phyloP scores from a whole-genome alignment of 1,140 invertebrate species.

The Centruroides vittatus region DNA sequence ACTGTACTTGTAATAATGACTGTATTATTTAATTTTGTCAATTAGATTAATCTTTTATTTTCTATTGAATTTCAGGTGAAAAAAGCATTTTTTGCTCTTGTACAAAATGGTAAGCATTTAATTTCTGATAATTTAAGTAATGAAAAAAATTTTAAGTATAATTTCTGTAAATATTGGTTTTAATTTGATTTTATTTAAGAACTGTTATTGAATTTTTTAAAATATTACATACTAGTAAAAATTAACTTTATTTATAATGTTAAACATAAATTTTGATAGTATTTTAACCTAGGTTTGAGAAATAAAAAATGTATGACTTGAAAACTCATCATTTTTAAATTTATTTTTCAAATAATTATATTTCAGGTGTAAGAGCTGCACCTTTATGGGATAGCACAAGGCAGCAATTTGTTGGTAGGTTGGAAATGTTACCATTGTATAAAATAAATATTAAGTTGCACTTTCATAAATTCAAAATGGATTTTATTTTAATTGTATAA shows the following conservation, averaged over 20 bases:
- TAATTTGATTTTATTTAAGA: background rate
- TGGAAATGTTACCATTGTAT: no score
- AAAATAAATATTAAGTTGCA: background rate
- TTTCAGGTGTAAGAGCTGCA: slow-evolving; percentile 77
- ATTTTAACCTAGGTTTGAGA: no score
- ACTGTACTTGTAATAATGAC: no score
- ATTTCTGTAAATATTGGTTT: background rate
- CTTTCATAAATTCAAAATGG: no score
- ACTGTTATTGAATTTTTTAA: no score
- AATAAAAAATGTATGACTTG: no score
- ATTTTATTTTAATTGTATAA: no score
- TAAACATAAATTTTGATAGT: no score
- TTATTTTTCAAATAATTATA: slow-evolving; percentile 2
- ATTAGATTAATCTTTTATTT: no score
- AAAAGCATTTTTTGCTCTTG: slow-evolving; percentile 96
- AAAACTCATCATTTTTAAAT: background rate
- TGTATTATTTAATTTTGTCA: no score
- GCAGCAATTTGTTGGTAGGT: slow-evolving; percentile 60
- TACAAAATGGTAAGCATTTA: slow-evolving; percentile 76
- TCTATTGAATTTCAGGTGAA: slow-evolving; percentile 44
- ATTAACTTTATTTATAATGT: no score
- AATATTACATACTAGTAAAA: no score
- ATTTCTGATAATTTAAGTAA: background rate
- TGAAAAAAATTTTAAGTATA: background rate
- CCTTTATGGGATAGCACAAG: slow-evolving; percentile 88